Base-by-base conservation (phyloP, 2,797 vertebrate genomes). In the Ptychobarbus kaznakovi region DNA sequence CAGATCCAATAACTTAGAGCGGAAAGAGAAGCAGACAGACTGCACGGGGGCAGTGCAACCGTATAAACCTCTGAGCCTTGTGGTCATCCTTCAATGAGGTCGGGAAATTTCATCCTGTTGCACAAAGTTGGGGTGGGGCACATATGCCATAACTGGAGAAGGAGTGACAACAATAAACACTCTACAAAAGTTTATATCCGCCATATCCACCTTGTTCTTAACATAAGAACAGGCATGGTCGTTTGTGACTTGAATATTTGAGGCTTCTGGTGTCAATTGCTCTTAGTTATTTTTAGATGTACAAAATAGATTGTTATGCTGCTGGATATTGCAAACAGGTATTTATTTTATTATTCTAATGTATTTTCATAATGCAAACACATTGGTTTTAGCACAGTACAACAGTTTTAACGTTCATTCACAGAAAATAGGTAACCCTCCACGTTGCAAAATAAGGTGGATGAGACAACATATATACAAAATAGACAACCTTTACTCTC, bases 1-100 rank as follows among this genome's bases (percentile, higher is more conserved):
- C 91, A 91, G 88, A 94, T 92, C 90, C 93, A 94, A 94, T 95
- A 94, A 94, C 89, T 92, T 89, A 85, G 88, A 91, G 72, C 89
- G 89, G 61, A 56, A 44, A 40, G 80, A 69, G 73, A 58, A 63
- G 18, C 38, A 66, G 80, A 38, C 79, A 61, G 72, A 79, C 58
- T 58, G 80, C 51, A 81, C 74, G 79, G 77, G 85, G 90, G 87
- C 92, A 88, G 80, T 84, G 44, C 88, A 92, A 93, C 92, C 93
- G 74, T 72, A 89, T 91, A 91, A 94, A 92, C 91, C 88, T 89
- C 42, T 69, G 79, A 85, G 86, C 63, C 79, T 77, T 89, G 91
- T 90, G 89, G 90, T 89, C 91, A 91, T 92, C 90, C 91, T 90
- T 90, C 88, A 91, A 88, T 35, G 83, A 88, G 76, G 82, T 79